Conservation (phyloP, 2,113 vertebrate species). For the Microtus oregoni region DNA sequence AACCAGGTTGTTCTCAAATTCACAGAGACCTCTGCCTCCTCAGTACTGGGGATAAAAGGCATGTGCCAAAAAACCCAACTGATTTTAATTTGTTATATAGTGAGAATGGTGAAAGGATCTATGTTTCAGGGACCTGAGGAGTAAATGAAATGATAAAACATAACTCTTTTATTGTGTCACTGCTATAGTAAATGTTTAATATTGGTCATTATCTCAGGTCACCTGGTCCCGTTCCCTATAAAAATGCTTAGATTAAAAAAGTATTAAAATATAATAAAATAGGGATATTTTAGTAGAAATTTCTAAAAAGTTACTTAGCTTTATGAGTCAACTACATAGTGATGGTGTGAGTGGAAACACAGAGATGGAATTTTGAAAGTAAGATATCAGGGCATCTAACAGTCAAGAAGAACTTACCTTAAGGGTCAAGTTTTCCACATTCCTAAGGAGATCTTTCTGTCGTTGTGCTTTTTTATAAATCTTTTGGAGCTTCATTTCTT, state of each 20-base stretch:
- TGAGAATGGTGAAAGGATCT: slow-evolving; percentile 1
- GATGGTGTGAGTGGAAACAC: slow-evolving; percentile 32
- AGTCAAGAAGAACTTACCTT: slow-evolving; percentile 82
- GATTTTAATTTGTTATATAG: slow-evolving; percentile 13
- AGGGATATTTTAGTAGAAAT: background rate
- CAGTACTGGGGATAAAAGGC: background rate
- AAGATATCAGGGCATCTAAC: background rate
- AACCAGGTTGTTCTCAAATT: background rate
- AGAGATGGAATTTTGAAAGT: slow-evolving; percentile 47
- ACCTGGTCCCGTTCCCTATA: background rate
- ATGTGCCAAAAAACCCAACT: background rate
- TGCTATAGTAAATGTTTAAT: background rate
- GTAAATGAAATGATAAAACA: slow-evolving; percentile 52
- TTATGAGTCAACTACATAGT: slow-evolving; percentile 24
- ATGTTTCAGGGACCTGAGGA: slow-evolving; percentile 16
- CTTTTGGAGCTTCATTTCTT: slow-evolving; percentile 92
- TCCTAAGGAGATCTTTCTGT: slow-evolving; percentile 95
- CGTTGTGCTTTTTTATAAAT: slow-evolving; percentile 93
- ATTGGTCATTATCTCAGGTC: slow-evolving; percentile 24
- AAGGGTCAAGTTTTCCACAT: slow-evolving; percentile 95
- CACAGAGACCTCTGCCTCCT: background rate
- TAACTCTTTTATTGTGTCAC: slow-evolving; percentile 9
- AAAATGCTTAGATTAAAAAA: slow-evolving; percentile 53
- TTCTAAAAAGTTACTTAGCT: slow-evolving; percentile 29
- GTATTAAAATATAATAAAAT: slow-evolving; percentile 46